Evolutionary conservation across 1,140 invertebrate species (phyloP).

Genomic region (Neodiprion virginianus): DNA sequence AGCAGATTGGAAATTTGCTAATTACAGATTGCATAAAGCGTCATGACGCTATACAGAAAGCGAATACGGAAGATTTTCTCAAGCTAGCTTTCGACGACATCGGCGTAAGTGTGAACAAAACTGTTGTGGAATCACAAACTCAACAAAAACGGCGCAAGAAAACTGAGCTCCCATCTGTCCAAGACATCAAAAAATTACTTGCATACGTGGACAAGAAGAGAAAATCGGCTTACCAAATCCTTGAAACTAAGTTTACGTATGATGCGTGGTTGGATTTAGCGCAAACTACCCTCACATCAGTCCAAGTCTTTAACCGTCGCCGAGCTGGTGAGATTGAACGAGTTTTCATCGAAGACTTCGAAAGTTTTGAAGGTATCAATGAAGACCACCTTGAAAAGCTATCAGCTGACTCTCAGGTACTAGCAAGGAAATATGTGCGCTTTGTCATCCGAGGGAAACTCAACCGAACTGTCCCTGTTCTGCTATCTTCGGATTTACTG

Average conservation of each 20-base stretch:
- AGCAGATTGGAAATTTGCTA: slow-evolving; percentile 27
- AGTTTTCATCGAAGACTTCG: slow-evolving; percentile 26
- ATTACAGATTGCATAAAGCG: slow-evolving; percentile 27
- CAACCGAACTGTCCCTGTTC: slow-evolving; percentile 29
- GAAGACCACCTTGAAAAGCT: slow-evolving; percentile 25
- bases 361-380: slow-evolving; percentile 27
- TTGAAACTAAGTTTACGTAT: slow-evolving; percentile 20
- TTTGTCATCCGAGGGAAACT: slow-evolving; percentile 29
- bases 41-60: slow-evolving; percentile 15
- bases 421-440: slow-evolving; percentile 32
- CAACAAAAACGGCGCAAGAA: slow-evolving; percentile 31
- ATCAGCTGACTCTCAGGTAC: slow-evolving; percentile 17
- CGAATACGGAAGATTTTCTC: slow-evolving; percentile 27
- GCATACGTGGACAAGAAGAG: slow-evolving; percentile 25
- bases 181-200: slow-evolving; percentile 31
- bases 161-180: slow-evolving; percentile 23
- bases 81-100: slow-evolving; percentile 31
- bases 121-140: slow-evolving; percentile 28
- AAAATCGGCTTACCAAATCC: slow-evolving; percentile 6
- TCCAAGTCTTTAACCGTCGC: slow-evolving; percentile 36
- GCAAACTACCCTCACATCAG: slow-evolving; percentile 20
- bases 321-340: slow-evolving; percentile 31
- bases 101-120: slow-evolving; percentile 31
- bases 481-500: slow-evolving; percentile 18
- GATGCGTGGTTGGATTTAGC: slow-evolving; percentile 21